Evolutionary conservation across 2,113 vertebrate species (phyloP).

Genomic region (Tetrax tetrax): DNA sequence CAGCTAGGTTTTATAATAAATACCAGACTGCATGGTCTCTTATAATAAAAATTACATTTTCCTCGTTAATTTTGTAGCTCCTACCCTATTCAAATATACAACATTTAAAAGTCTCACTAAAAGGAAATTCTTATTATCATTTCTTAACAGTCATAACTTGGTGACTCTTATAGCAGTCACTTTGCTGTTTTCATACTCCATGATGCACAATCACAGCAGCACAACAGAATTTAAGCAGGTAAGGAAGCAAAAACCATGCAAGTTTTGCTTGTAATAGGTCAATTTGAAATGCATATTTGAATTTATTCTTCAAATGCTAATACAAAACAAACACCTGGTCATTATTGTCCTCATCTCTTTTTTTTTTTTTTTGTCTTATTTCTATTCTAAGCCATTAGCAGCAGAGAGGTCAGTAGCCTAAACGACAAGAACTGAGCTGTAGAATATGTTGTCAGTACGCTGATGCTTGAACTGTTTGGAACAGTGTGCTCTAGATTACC

Average conservation of each 20-base stretch:
- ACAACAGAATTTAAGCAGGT: not conserved
- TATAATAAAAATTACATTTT: not conserved
- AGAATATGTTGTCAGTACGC: not conserved
- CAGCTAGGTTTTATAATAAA: not conserved
- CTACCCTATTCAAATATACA: not conserved
- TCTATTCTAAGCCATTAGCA: not conserved
- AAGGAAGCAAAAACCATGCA: not conserved
- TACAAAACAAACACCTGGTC: not conserved
- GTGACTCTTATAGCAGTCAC: not conserved
- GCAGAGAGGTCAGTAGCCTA: not conserved
- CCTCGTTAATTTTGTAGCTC: not conserved
- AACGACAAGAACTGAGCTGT: not conserved
- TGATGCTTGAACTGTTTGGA: not conserved
- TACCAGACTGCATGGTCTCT: not conserved
- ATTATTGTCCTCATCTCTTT: not conserved
- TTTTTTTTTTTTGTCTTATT: not conserved
- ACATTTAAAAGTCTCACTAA: not conserved
- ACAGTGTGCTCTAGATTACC: not conserved
- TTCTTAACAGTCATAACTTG: not conserved
- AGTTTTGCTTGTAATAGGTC: not conserved
- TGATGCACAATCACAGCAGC: not conserved
- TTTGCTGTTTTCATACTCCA: not conserved
- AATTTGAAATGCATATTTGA: not conserved
- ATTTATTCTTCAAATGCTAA: not conserved
- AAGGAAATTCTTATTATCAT: not conserved